These are phyloP conservation scores for Urocynchramus pylzowi DNA, from an alignment of 2,113 vertebrate genomes.

Conservation along the genomic window DNA sequence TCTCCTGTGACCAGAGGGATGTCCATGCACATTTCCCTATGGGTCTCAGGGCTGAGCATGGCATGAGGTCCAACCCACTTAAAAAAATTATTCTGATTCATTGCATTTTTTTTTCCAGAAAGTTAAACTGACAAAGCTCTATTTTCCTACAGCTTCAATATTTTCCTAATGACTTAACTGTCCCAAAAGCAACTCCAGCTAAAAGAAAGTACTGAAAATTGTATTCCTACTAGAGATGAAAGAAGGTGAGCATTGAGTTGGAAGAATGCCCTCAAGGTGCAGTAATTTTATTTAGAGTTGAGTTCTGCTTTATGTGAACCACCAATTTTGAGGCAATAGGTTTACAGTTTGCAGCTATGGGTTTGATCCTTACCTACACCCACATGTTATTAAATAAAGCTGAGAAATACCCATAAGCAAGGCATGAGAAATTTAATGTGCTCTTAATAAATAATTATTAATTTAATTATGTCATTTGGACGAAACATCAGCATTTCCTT, in stretches of 20 bases:
- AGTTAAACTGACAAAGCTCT: neutral
- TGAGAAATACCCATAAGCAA: neutral
- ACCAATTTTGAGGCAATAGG: neutral
- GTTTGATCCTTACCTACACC: neutral
- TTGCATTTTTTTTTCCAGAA: neutral
- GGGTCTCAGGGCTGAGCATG: neutral
- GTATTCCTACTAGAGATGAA: neutral
- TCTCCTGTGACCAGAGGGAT: neutral
- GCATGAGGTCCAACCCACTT: neutral
- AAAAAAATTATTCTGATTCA: neutral
- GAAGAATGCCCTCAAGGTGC: neutral
- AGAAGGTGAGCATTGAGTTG: neutral
- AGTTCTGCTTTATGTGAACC: neutral
- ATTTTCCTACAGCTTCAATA: neutral
- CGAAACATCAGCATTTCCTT: neutral
- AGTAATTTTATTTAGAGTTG: neutral
- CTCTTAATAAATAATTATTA: neutral
- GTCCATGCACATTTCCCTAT: neutral
- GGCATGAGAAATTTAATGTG: neutral
- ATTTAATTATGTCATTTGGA: neutral
- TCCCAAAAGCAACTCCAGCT: neutral
- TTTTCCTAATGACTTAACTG: neutral
- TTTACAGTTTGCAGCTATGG: neutral
- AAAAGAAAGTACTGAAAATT: neutral
- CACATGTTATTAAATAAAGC: neutral